A percentile compares a stretch with the other conserved stretches of the same genome.
phyloP scores from a whole-genome alignment of 92 coral and sea anemone genomes.

The Epizoanthus fatuus region DNA sequence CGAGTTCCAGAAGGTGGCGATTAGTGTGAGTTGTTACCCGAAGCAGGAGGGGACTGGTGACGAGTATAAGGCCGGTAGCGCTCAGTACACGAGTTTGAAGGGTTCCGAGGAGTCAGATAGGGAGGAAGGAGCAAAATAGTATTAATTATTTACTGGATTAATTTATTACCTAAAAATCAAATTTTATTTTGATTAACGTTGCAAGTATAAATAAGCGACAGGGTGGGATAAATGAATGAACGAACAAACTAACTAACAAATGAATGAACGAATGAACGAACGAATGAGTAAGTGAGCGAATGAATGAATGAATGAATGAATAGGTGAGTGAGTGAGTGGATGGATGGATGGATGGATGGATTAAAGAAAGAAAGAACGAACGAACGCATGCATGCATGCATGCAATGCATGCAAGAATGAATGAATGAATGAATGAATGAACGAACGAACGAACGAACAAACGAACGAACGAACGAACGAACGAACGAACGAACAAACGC shows the following conservation, averaged over 20 bases:
- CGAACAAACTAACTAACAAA: neutral
- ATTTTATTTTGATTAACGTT: neutral
- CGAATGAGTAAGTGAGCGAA: neutral
- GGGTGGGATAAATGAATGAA: neutral
- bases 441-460: neutral
- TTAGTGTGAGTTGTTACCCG: slow-evolving; percentile 18
- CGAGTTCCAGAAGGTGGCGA: slow-evolving; percentile 22
- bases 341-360: neutral
- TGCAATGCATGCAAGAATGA: neutral
- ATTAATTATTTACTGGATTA: neutral
- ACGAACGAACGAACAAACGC: neutral
- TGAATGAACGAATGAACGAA: neutral
- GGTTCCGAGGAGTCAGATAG: slow-evolving; percentile 22
- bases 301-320: neutral
- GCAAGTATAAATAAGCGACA: neutral
- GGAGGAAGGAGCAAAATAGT: slow-evolving; percentile 6
- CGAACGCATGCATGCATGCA: neutral
- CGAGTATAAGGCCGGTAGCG: slow-evolving; percentile 38
- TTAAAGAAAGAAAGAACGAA: neutral
- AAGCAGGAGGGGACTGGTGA: slow-evolving; percentile 31
- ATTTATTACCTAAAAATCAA: neutral
- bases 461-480: neutral
- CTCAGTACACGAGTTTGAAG: slow-evolving; percentile 34
- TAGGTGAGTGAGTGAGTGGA: neutral
- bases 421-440: neutral